phyloP scores from a whole-genome alignment of 2,888 invertebrate genomes.

The Chloromyia formosa region DNA sequence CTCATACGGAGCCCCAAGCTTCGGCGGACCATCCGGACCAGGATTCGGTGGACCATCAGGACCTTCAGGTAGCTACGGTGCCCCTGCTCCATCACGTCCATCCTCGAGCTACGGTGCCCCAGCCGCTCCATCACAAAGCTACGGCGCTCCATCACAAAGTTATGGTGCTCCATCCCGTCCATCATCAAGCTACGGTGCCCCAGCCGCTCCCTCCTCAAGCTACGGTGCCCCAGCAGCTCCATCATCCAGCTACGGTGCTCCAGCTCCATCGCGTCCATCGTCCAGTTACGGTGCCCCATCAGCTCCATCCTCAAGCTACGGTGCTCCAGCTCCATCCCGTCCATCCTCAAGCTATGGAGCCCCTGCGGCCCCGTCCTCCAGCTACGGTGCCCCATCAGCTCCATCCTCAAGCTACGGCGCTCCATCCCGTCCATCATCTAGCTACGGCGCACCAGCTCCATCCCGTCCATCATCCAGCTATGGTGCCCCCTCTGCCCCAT shows the following conservation, averaged over 20 bases:
- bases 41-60: conserved; percentile 59
- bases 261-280: conserved; percentile 65
- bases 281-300: conserved; percentile 62
- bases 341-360: conserved; percentile 56
- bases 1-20: conserved; percentile 58
- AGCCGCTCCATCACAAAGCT: conserved; percentile 57
- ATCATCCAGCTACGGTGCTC: conserved; percentile 68
- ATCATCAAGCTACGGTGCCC: conserved; percentile 60
- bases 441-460: conserved; percentile 56
- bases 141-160: conserved; percentile 59
- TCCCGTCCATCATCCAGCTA: conserved; percentile 56
- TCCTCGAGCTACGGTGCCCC: conserved; percentile 59
- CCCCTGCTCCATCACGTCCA: conserved; percentile 56
- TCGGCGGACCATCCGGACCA: conserved; percentile 58
- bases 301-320: conserved; percentile 57
- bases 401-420: conserved; percentile 65
- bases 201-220: conserved; percentile 61
- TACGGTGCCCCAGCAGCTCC: conserved; percentile 65
- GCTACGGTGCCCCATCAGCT: conserved; percentile 64
- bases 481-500: conserved; percentile 59
- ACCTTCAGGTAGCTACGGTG: conserved; percentile 60
- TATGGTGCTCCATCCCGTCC: conserved; percentile 66
- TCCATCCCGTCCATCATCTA: conserved; percentile 57
- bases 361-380: conserved; percentile 58
- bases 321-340: conserved; percentile 52